These are phyloP conservation scores for Cosmorhoe ocellata DNA, from an alignment of 2,888 invertebrate species.

Conservation along the genomic window DNA sequence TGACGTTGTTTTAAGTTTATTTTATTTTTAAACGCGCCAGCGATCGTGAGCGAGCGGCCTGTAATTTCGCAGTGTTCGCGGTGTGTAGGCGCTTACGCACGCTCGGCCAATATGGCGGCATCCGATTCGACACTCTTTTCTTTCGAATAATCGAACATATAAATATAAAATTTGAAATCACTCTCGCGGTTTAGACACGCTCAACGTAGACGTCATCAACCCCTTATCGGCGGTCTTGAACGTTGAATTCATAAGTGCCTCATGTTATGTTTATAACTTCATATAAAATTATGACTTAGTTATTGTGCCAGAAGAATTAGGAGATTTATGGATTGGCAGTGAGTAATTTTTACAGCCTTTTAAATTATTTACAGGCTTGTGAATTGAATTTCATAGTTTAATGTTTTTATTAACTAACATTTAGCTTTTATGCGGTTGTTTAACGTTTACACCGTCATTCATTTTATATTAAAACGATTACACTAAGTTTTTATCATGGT, in stretches of 20 bases:
- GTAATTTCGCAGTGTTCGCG: slow-evolving; percentile 81
- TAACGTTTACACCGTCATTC: slow-evolving; percentile 9
- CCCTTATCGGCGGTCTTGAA: slow-evolving; percentile 55
- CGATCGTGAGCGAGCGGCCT: slow-evolving; percentile 69
- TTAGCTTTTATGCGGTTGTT: slow-evolving; percentile 8
- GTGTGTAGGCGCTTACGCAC: slow-evolving; percentile 79
- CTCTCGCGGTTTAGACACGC: slow-evolving; percentile 15
- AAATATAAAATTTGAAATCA: slow-evolving; percentile 46
- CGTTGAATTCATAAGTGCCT: slow-evolving; percentile 61
- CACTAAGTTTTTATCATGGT: too few relatives aligned
- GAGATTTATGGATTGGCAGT: slow-evolving; percentile 65
- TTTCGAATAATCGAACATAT: slow-evolving; percentile 49
- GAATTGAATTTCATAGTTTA: slow-evolving; percentile 28
- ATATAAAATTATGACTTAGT: slow-evolving; percentile 62
- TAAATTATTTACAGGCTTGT: slow-evolving; percentile 34
- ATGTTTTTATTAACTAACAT: slow-evolving; percentile 26
- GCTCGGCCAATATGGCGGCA: slow-evolving; percentile 74
- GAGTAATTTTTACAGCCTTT: slow-evolving; percentile 58
- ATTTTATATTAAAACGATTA: not conserved
- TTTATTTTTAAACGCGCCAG: slow-evolving; percentile 80
- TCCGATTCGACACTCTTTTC: slow-evolving; percentile 54
- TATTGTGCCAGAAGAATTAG: slow-evolving; percentile 61
- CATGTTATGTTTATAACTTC: slow-evolving; percentile 62
- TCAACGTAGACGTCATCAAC: slow-evolving; percentile 14
- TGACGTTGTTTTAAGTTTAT: slow-evolving; percentile 82